Evolutionary conservation across 1,140 invertebrate genomes (phyloP).

Genomic region (Meloidogyne hapla): DNA sequence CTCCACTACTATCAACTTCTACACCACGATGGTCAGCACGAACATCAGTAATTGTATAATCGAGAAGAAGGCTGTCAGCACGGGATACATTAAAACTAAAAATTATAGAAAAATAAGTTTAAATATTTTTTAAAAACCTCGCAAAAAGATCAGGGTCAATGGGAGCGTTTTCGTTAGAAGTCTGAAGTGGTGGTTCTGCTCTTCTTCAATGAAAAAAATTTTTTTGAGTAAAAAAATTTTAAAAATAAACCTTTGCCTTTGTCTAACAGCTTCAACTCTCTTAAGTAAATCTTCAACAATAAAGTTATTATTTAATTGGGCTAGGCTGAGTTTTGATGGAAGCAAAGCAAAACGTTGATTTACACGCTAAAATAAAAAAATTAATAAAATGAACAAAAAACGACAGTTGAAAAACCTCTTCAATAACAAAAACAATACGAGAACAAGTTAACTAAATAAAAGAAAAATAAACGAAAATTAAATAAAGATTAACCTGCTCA

Average conservation of each 20-base stretch:
- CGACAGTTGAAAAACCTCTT: constrained; percentile 36
- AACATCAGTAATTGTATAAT: constrained; percentile 54
- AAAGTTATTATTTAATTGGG: constrained; percentile 43
- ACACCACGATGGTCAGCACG: constrained; percentile 44
- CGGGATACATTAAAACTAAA: constrained; percentile 48
- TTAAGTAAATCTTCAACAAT: constrained; percentile 43
- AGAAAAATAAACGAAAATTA: not conserved
- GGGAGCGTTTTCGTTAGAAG: not conserved
- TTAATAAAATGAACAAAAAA: not conserved
- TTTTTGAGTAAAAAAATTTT: not conserved
- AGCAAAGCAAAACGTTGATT: constrained; percentile 50
- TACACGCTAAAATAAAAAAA: constrained; percentile 24
- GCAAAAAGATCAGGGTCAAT: constrained; percentile 17
- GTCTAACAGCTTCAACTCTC: constrained; percentile 29
- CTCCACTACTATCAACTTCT: constrained; percentile 57
- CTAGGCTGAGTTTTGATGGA: constrained; percentile 43
- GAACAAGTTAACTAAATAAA: constrained; percentile 42
- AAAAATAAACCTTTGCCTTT: constrained; percentile 7
- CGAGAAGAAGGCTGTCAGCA: constrained; percentile 55
- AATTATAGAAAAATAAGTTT: not conserved
- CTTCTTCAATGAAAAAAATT: constrained; percentile 6
- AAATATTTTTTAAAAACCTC: not conserved
- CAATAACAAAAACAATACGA: constrained; percentile 42
- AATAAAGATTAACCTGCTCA: constrained; percentile 10
- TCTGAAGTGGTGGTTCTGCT: not conserved